These are phyloP conservation scores for Drosophila hawaiiensis DNA, from an alignment of 2,888 invertebrate genomes.

Conservation along the genomic window DNA sequence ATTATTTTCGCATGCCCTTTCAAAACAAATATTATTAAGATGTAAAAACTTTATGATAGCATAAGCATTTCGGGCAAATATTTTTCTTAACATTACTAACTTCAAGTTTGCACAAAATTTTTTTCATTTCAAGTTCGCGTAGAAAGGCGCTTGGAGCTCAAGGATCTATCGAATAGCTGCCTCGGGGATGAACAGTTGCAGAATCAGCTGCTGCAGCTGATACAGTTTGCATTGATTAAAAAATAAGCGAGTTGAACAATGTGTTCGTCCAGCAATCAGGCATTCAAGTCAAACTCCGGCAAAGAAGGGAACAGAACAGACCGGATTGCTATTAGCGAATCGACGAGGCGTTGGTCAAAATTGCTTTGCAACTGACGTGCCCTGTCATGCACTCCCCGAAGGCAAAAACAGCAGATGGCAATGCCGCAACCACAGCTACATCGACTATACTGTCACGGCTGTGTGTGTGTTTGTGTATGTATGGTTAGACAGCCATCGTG, in stretches of 20 bases:
- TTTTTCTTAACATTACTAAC: neutral
- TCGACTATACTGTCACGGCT: slow-evolving; percentile 5
- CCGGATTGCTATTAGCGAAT: slow-evolving; percentile 31
- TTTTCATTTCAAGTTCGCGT: slow-evolving; percentile 5
- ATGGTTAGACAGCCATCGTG: slow-evolving; percentile 19
- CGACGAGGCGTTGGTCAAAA: slow-evolving; percentile 46
- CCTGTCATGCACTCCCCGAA: slow-evolving; percentile 43
- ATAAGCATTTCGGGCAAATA: neutral
- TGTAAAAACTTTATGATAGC: neutral
- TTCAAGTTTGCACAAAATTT: neutral
- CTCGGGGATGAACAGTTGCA: slow-evolving; percentile 1
- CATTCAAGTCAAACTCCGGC: neutral
- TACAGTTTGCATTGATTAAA: slow-evolving; percentile 12
- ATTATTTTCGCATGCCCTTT: neutral
- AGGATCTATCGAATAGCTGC: slow-evolving; percentile 7
- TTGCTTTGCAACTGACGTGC: slow-evolving; percentile 65
- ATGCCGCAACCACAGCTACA: slow-evolving; percentile 14
- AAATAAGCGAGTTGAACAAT: slow-evolving; percentile 28
- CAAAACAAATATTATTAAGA: neutral
- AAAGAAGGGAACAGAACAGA: slow-evolving; percentile 16
- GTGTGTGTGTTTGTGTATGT: neutral
- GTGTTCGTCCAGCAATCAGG: slow-evolving; percentile 3
- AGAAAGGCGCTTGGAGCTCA: neutral
- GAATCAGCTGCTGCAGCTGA: neutral
- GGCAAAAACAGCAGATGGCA: slow-evolving; percentile 8